Base-by-base conservation (phyloP, 2,888 invertebrate genomes). In the Phrixothrix hirtus region DNA sequence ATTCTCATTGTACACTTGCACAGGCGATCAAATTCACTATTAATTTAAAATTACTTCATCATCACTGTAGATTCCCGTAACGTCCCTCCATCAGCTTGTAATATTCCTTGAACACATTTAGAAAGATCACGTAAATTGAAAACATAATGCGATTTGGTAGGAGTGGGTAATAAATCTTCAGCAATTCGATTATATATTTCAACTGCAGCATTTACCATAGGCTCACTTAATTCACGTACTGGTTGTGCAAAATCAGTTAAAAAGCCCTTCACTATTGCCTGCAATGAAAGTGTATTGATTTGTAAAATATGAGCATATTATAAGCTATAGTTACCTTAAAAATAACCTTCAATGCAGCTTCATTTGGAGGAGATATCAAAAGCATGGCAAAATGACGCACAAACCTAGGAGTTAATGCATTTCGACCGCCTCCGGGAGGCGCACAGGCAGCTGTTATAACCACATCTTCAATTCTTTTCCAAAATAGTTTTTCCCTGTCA, bases 101-200 rank as follows among this genome's bases (percentile, higher is more conserved):
- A 75, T 5, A 93, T 83, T n/a, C 93, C 94, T 76, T 94, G 94
- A 65, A 94, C 81, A 55, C 91, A 91, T 74, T 94, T 95, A 6
- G 94, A 93, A 29, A 95, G 78, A 77, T 95, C 94, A 34, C 95
- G 81, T 62, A 95, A 77, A 75, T 95, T 96, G 73, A 95, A 96
- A 9, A 95, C 86, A 68, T 96, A 95, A 75, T 95, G 95, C 0
- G 91, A 91, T 72, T 94, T 95, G 15, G 90, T 85, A 0, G 95
- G 95, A 0, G 95, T 95, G 0, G 95, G 95, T 16, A 95, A 75
- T 60, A 96, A 81, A 64, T 90, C 89, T 0, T 82, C 77, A 10
- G 88, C 84, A 32, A 94, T 91, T 64, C 86, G 84, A 57, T 84
- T 80, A 70, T 95, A 96, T 1, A 95, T 81, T 37, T 90, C 88